A percentile compares a stretch with the other conserved stretches of the same genome.
phyloP scores from a whole-genome alignment of 1,140 invertebrate species.

The Hydropsyche tenuis region DNA sequence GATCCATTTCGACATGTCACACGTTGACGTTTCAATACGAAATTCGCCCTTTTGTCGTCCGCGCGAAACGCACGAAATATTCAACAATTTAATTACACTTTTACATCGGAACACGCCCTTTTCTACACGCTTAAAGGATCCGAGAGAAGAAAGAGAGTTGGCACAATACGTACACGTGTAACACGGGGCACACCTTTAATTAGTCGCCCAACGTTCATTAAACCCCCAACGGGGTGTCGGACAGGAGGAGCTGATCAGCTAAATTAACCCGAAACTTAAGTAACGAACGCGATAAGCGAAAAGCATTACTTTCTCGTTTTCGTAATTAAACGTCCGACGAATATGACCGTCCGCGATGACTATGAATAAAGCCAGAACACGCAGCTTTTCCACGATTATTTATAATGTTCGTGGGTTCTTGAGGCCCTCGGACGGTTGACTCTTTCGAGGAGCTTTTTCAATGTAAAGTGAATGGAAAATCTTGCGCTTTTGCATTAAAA shows the following conservation, averaged over 20 bases:
- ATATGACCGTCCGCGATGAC: not conserved
- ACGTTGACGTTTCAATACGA: not conserved
- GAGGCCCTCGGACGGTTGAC: not conserved
- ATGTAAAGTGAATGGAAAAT: too few species aligned
- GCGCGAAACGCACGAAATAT: too few species aligned
- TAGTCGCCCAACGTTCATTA: conserved; percentile 46
- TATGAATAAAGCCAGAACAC: not conserved
- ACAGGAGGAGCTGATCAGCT: conserved; percentile 46
- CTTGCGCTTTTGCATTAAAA: too few species aligned
- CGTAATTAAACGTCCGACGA: conserved; percentile 25
- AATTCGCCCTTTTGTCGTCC: too few species aligned
- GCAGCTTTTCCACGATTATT: not conserved
- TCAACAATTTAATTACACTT: conserved; percentile 8
- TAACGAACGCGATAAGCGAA: conserved; percentile 48
- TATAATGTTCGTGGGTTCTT: not conserved
- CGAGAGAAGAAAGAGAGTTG: conserved; percentile 21
- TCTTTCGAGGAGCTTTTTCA: too few species aligned
- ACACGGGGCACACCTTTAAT: conserved; percentile 47
- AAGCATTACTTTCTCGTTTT: conserved; percentile 36
- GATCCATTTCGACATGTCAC: too few species aligned
- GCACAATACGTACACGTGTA: conserved; percentile 20
- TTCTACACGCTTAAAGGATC: conserved; percentile 7
- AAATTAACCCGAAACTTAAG: conserved; percentile 48
- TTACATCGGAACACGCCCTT: too few species aligned
- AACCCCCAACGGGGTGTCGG: conserved; percentile 27